A percentile compares a stretch with the other conserved stretches of the same genome.
These are phyloP conservation scores for Oostethus manadensis DNA, from an alignment of 2,113 vertebrate species.

Conservation along the genomic window DNA sequence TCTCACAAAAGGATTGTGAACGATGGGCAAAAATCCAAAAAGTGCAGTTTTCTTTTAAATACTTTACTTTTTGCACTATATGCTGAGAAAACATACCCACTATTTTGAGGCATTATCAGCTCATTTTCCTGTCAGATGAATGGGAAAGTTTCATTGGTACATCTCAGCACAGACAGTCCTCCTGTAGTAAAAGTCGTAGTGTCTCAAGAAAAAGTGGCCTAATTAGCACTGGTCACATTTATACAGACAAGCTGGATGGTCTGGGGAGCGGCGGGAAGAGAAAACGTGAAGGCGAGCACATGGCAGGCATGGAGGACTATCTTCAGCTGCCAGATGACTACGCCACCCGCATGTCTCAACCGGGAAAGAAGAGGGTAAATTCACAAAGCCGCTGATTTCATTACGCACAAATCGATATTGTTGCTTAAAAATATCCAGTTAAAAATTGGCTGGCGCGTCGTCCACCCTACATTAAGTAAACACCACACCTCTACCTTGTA, in stretches of 20 bases:
- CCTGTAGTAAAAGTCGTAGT: neutral
- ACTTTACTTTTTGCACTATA: too few relatives aligned
- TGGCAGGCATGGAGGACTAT: constrained; percentile 90
- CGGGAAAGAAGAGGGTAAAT: constrained; percentile 93
- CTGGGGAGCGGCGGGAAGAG: constrained; percentile 87
- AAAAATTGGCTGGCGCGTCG: too few relatives aligned
- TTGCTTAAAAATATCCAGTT: neutral
- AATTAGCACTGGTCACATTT: constrained; percentile 65
- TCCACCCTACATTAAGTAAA: too few relatives aligned
- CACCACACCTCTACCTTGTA: too few relatives aligned
- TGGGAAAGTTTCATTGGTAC: too few relatives aligned
- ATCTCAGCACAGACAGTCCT: too few relatives aligned
- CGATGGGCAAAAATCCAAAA: too few relatives aligned
- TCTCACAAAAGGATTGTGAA: too few relatives aligned
- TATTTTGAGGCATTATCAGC: too few relatives aligned
- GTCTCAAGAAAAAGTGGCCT: constrained; percentile 25
- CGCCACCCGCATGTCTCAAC: constrained; percentile 89
- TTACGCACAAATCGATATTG: neutral
- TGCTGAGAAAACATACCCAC: too few relatives aligned
- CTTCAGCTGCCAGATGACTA: constrained; percentile 98
- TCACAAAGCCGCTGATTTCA: neutral
- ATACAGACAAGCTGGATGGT: constrained; percentile 94
- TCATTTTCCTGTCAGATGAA: too few relatives aligned
- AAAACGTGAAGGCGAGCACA: constrained; percentile 84
- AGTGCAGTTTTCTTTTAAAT: too few relatives aligned